phyloP scores from a whole-genome alignment of 2,797 vertebrate genomes.

The Sebastes taczanowskii region DNA sequence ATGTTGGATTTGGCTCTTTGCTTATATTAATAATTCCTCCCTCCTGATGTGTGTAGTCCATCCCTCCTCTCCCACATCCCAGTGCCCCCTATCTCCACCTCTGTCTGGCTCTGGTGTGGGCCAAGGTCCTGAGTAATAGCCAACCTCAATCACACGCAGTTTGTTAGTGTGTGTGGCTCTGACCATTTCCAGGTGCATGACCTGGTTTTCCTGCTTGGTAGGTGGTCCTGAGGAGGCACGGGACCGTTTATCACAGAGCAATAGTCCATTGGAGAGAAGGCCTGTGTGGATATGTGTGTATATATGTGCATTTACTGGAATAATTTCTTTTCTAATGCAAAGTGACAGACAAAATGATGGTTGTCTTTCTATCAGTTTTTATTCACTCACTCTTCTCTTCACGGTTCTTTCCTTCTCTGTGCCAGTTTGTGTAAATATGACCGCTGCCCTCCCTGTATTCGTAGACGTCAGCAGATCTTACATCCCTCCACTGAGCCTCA shows the following conservation, averaged over 20 bases:
- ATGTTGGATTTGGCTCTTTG: conserved; percentile 1
- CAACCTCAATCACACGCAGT: conserved; percentile 67
- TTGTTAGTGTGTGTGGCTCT: conserved; percentile 78
- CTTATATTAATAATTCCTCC: conserved; percentile 17
- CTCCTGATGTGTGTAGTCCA: background rate
- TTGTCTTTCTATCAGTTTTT: conserved; percentile 78
- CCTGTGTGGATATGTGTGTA: conserved; percentile 76
- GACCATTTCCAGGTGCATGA: conserved; percentile 80
- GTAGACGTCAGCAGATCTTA: conserved; percentile 92
- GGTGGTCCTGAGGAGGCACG: conserved; percentile 81
- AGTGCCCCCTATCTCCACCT: conserved; percentile 34
- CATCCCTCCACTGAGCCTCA: conserved; percentile 88
- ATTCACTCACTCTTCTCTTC: conserved; percentile 59
- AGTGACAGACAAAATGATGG: conserved; percentile 93
- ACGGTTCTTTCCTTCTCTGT: conserved; percentile 64
- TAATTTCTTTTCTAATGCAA: conserved; percentile 90
- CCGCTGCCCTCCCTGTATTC: conserved; percentile 83
- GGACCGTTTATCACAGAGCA: conserved; percentile 85
- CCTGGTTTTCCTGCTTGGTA: conserved; percentile 75
- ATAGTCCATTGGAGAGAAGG: conserved; percentile 84
- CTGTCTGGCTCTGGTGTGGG: conserved; percentile 47
- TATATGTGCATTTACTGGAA: conserved; percentile 72
- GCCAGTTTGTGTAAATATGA: conserved; percentile 92
- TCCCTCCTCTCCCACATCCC: background rate
- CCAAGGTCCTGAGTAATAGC: conserved; percentile 68